Percentiles rank a stretch among this genome's conserved stretches.
phyloP scores from a whole-genome alignment of 2,888 invertebrate genomes.

The Spilosoma lubricipeda region DNA sequence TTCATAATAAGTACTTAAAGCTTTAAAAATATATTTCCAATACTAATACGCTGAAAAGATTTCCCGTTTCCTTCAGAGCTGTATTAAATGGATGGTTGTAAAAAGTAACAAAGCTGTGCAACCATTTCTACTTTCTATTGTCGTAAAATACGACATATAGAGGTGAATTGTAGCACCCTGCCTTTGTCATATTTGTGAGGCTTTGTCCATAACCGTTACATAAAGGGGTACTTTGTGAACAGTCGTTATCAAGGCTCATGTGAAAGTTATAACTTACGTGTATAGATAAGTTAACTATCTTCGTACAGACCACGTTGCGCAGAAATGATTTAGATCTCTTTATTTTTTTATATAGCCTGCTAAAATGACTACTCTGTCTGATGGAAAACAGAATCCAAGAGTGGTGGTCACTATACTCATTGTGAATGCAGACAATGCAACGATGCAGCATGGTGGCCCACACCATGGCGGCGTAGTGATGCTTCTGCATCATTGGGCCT shows the following conservation, averaged over 20 bases:
- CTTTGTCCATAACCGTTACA: not conserved
- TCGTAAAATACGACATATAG: not conserved
- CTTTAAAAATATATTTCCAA: not conserved
- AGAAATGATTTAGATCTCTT: not conserved
- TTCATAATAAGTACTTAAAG: not conserved
- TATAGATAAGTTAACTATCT: not conserved
- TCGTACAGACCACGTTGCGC: not conserved
- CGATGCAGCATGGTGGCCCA: too few species aligned
- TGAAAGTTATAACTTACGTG: not conserved
- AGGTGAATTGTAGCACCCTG: constrained; percentile 18
- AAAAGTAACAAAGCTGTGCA: not conserved
- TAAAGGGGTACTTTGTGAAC: not conserved
- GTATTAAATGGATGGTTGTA: not conserved
- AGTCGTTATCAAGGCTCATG: not conserved
- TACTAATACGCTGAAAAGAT: not conserved
- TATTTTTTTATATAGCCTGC: too few species aligned
- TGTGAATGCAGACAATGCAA: too few species aligned
- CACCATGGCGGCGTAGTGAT: too few species aligned
- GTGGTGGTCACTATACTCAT: too few species aligned
- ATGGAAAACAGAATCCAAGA: too few species aligned
- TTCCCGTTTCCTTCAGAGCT: not conserved
- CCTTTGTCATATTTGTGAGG: constrained; percentile 16
- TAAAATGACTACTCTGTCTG: too few species aligned
- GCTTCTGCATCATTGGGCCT: too few species aligned
- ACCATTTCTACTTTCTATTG: not conserved